Evolutionary conservation across 23 tunicate genomes (phyloP).

Genomic region (Diplosoma virens): DNA sequence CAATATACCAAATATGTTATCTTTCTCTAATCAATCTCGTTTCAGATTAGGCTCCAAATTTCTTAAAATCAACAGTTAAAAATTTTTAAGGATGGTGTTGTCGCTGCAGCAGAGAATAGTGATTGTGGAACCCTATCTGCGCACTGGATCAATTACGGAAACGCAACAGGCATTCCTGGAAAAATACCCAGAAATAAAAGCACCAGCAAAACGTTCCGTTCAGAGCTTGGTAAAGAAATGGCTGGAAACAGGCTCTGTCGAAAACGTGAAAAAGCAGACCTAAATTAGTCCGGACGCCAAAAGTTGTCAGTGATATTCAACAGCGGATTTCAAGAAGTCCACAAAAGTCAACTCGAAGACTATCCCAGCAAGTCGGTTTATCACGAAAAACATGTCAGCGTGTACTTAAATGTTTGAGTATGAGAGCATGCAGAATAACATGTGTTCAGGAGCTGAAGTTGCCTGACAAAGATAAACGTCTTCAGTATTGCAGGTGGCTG

Average conservation of each 20-base stretch:
- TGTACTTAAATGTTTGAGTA: background rate
- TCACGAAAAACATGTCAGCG: background rate
- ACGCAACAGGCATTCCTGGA: conserved; percentile 19
- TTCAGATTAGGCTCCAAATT: background rate
- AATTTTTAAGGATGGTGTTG: background rate
- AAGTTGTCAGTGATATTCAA: background rate
- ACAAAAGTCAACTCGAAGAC: conserved; percentile 8
- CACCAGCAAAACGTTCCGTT: conserved; percentile 11
- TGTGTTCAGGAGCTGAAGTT: conserved; percentile 14
- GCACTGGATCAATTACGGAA: conserved; percentile 10
- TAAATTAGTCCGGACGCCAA: conserved; percentile 8
- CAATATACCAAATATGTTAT: too few relatives aligned
- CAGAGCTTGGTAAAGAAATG: conserved; percentile 10
- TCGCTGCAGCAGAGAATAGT: conserved; percentile 12
- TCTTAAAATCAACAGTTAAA: conserved; percentile 1
- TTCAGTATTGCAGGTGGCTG: conserved; percentile 15
- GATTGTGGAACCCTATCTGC: conserved; percentile 8
- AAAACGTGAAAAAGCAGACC: conserved; percentile 14
- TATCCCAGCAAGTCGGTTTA: conserved; percentile 13
- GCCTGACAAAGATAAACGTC: conserved; percentile 11
- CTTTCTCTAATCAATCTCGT: too few relatives aligned
- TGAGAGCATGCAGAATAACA: background rate
- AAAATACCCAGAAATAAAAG: background rate
- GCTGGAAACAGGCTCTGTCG: background rate
- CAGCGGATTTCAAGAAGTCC: background rate